Evolutionary conservation across 2,888 invertebrate species (phyloP).

Genomic region (Dryomyza anilis): DNA sequence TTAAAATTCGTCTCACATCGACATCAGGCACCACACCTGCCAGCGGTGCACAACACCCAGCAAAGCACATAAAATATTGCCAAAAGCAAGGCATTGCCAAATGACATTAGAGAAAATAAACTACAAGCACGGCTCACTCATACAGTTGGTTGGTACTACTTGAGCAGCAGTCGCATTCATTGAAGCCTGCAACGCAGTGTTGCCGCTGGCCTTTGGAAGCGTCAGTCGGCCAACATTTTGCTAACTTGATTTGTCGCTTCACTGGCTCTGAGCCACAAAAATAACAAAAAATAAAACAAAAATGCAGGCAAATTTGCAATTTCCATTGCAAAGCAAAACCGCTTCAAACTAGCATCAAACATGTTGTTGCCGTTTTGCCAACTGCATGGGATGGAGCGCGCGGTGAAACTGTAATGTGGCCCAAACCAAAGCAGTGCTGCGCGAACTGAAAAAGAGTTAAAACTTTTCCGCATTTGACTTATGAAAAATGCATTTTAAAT

Average conservation of each 20-base stretch:
- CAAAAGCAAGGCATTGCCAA: neutral
- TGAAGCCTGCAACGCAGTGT: neutral
- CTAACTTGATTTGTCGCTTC: slow-evolving; percentile 40
- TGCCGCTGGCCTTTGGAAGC: neutral
- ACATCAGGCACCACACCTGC: neutral
- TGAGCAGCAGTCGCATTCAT: slow-evolving; percentile 3
- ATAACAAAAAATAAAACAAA: neutral
- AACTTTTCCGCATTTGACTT: too few relatives aligned
- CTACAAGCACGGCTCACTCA: neutral
- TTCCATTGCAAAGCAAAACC: too few relatives aligned
- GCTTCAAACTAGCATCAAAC: neutral
- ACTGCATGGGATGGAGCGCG: too few relatives aligned
- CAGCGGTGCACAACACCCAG: neutral
- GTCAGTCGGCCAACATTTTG: slow-evolving; percentile 29
- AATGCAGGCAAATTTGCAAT: neutral
- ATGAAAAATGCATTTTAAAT: too few relatives aligned
- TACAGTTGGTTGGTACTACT: too few relatives aligned
- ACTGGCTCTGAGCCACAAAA: slow-evolving; percentile 33
- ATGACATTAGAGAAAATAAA: neutral
- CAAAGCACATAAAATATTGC: neutral
- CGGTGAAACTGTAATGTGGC: too few relatives aligned
- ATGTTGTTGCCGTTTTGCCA: neutral
- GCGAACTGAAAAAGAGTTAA: too few relatives aligned
- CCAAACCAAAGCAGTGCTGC: too few relatives aligned
- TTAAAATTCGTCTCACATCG: neutral